Conservation (phyloP, 2,888 invertebrate species). For the Stegana nigrithorax region DNA sequence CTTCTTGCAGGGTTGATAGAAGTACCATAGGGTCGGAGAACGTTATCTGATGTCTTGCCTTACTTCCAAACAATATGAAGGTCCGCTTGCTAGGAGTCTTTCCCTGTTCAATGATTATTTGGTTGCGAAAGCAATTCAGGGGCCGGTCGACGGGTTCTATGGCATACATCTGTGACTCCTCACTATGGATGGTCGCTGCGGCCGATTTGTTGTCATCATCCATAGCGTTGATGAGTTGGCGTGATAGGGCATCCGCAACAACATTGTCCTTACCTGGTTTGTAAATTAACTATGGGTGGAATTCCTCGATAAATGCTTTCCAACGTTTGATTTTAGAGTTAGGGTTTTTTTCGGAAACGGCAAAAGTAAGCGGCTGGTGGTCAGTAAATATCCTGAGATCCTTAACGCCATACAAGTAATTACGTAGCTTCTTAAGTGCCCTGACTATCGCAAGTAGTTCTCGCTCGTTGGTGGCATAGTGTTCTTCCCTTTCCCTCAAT, state of each 20-base stretch:
- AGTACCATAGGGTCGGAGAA: not conserved
- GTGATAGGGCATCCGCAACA: constrained; percentile 12
- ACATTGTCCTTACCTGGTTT: not conserved
- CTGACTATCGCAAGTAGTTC: no score
- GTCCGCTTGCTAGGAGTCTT: not conserved
- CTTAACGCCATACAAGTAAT: not conserved
- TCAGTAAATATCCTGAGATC: not conserved
- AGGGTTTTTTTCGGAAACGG: not conserved
- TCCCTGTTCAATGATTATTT: constrained; percentile 4
- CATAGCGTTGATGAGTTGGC: constrained; percentile 14
- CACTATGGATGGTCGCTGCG: not conserved
- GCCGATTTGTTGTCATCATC: not conserved
- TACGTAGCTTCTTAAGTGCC: not conserved
- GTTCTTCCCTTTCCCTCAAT: not conserved
- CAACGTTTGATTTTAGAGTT: not conserved
- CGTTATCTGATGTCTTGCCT: not conserved
- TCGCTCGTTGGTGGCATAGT: not conserved
- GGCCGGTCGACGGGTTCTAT: constrained; percentile 3
- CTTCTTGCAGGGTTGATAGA: not conserved
- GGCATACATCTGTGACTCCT: not conserved
- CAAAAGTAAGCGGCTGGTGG: not conserved
- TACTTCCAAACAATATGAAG: not conserved
- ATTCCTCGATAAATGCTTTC: not conserved
- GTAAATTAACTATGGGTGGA: not conserved
- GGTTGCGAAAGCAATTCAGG: constrained; percentile 18